A percentile compares a stretch with the other conserved stretches of the same genome.
phyloP scores from a whole-genome alignment of 1,140 invertebrate genomes.

The Thaumetopoea pityocampa region DNA sequence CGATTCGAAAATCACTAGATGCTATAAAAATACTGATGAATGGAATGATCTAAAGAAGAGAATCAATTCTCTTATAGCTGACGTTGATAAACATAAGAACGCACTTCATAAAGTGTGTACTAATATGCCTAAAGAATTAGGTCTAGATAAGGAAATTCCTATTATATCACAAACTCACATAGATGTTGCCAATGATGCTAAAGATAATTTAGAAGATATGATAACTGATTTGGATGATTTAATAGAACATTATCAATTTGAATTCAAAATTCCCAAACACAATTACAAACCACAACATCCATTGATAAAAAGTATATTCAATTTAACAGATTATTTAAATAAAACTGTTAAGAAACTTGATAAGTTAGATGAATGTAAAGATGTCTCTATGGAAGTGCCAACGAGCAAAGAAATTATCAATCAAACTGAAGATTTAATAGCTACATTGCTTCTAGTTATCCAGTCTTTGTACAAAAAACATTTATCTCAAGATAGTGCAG shows the following conservation, averaged over 20 bases:
- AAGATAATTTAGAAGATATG: constrained; percentile 47
- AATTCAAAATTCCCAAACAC: constrained; percentile 29
- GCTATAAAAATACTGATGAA: constrained; percentile 69
- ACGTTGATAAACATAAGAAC: constrained; percentile 62
- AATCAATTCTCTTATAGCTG: constrained; percentile 58
- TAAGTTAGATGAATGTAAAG: constrained; percentile 31
- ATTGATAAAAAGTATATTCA: constrained; percentile 46
- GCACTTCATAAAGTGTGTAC: constrained; percentile 53
- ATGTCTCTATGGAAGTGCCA: constrained; percentile 31
- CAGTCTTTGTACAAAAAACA: constrained; percentile 84
- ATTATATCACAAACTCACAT: constrained; percentile 54
- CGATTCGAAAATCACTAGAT: constrained; percentile 67
- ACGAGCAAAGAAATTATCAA: constrained; percentile 40
- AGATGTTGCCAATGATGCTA: constrained; percentile 47
- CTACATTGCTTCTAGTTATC: constrained; percentile 79
- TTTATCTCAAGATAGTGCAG: constrained; percentile 33
- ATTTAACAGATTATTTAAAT: constrained; percentile 43
- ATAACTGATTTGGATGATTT: constrained; percentile 42
- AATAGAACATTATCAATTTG: constrained; percentile 50
- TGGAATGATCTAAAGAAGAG: constrained; percentile 69
- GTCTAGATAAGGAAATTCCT: constrained; percentile 28
- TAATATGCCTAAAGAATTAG: constrained; percentile 40
- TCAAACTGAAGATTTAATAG: constrained; percentile 76
- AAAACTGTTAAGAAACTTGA: constrained; percentile 31
- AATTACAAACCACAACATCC: constrained; percentile 46